Conservation (phyloP, 2,797 vertebrate species). For the Halcyon chelicuti region DNA sequence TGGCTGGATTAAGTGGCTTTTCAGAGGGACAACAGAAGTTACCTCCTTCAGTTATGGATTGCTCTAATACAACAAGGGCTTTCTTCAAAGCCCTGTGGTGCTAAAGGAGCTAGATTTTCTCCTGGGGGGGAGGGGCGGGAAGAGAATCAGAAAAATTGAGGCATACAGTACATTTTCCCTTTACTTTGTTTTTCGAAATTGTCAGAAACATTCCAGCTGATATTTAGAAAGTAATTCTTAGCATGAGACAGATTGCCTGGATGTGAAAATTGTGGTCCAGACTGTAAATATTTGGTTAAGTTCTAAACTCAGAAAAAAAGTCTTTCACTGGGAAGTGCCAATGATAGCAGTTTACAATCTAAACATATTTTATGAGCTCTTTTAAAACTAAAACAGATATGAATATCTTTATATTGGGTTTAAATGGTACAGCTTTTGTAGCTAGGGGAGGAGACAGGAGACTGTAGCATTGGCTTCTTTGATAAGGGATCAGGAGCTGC, state of each 20-base stretch:
- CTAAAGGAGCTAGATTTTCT: neutral
- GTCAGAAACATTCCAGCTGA: neutral
- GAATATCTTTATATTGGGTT: neutral
- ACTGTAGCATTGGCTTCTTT: neutral
- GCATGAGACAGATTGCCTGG: neutral
- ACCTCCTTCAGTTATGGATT: neutral
- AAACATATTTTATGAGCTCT: neutral
- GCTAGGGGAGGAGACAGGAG: rapidly evolving
- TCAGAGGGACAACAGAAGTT: neutral
- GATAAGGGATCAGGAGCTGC: neutral
- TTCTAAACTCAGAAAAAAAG: neutral
- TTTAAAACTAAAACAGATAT: neutral
- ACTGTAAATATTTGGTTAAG: neutral
- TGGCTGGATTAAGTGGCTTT: neutral
- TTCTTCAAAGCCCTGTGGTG: neutral
- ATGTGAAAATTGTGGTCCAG: neutral
- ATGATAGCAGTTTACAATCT: neutral
- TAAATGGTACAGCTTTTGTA: neutral
- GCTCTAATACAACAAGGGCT: neutral
- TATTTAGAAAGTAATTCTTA: neutral
- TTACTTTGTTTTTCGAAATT: neutral
- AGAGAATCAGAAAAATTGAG: no score
- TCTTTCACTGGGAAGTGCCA: neutral
- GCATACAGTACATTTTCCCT: neutral
- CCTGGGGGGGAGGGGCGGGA: rapidly evolving